These are phyloP conservation scores for Nephrocerus scutellatus DNA, from an alignment of 2,888 invertebrate genomes.

Conservation along the genomic window DNA sequence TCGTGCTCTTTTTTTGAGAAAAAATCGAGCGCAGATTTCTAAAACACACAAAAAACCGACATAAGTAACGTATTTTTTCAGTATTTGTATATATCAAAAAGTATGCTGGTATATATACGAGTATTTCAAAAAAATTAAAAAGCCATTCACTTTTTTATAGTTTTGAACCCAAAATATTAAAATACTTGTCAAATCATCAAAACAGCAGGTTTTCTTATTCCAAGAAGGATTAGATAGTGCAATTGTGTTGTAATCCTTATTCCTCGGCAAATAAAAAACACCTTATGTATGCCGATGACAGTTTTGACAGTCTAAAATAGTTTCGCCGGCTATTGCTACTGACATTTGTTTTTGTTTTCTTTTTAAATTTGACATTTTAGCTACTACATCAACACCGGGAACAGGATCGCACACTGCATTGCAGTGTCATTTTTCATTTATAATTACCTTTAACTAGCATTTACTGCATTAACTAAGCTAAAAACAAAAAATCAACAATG, in stretches of 20 bases:
- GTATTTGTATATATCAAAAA: too few relatives aligned
- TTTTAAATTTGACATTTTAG: slow-evolving; percentile 4
- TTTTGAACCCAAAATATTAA: too few relatives aligned
- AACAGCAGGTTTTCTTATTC: too few relatives aligned
- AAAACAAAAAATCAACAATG: slow-evolving; percentile 22
- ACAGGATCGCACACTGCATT: slow-evolving; percentile 6
- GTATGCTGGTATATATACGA: too few relatives aligned
- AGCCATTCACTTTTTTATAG: too few relatives aligned
- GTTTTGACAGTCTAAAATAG: slow-evolving; percentile 8
- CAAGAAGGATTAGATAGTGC: slow-evolving; percentile 7
- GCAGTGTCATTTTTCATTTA: background rate
- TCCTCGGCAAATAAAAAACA: slow-evolving; percentile 16
- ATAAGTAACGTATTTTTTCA: too few relatives aligned
- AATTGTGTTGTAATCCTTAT: slow-evolving; percentile 1
- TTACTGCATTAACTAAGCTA: slow-evolving; percentile 13
- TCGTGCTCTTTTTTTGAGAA: too few relatives aligned
- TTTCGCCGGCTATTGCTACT: slow-evolving; percentile 8
- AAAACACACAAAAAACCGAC: too few relatives aligned
- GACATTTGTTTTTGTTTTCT: background rate
- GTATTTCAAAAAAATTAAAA: too few relatives aligned
- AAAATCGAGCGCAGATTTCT: too few relatives aligned
- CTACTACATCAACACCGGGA: slow-evolving; percentile 10
- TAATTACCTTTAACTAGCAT: slow-evolving; percentile 1
- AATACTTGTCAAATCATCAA: too few relatives aligned
- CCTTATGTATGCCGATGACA: slow-evolving; percentile 14